Conservation (phyloP, 1,140 invertebrate species). For the Pararge aegeria region DNA sequence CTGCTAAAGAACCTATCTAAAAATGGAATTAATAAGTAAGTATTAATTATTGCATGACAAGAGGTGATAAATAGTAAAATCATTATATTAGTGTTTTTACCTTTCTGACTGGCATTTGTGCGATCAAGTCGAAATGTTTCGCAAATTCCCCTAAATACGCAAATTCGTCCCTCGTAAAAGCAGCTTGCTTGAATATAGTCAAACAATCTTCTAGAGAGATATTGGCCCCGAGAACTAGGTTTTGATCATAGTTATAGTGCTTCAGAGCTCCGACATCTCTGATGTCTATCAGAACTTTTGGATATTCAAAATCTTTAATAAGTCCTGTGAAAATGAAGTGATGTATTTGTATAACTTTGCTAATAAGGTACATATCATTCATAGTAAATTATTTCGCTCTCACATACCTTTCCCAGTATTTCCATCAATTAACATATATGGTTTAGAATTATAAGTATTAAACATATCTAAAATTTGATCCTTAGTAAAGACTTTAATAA, state of each 20-base stretch:
- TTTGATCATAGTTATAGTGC: conserved; percentile 72
- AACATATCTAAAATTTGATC: conserved; percentile 57
- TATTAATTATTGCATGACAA: too few relatives aligned
- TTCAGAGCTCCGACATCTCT: conserved; percentile 84
- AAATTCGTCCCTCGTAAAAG: conserved; percentile 66
- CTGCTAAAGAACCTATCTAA: conserved; percentile 86
- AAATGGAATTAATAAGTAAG: conserved; percentile 32
- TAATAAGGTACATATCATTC: too few relatives aligned
- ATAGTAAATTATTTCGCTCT: not conserved
- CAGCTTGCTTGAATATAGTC: conserved; percentile 80
- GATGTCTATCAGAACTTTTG: conserved; percentile 84
- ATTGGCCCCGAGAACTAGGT: conserved; percentile 83
- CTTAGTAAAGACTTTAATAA: conserved; percentile 51
- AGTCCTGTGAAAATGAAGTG: conserved; percentile 44
- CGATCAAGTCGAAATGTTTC: conserved; percentile 81
- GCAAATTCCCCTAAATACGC: conserved; percentile 68
- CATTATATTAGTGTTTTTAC: conserved; percentile 44
- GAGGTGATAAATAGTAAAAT: not conserved
- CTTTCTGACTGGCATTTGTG: conserved; percentile 83
- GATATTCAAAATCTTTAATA: conserved; percentile 52
- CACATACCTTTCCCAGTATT: conserved; percentile 82
- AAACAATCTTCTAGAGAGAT: conserved; percentile 83
- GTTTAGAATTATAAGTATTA: conserved; percentile 37
- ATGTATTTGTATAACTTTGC: not conserved
- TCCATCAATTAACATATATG: conserved; percentile 81